Evolutionary conservation across 2,113 vertebrate species (phyloP).

Genomic region (Rhodinocichla rosea): DNA sequence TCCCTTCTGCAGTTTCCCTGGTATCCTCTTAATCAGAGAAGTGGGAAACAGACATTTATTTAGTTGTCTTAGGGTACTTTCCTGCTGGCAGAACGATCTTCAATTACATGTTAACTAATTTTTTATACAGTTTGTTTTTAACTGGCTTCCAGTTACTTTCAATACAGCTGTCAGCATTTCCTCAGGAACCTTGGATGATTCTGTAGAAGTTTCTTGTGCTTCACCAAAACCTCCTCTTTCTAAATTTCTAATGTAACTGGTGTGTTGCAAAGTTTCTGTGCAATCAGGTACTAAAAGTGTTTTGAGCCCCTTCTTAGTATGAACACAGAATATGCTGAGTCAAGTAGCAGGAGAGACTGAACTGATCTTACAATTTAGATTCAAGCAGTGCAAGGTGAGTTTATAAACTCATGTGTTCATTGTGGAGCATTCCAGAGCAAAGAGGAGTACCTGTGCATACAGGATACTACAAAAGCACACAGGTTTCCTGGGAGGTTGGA

Average conservation of each 20-base stretch:
- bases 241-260: not conserved
- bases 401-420: not conserved
- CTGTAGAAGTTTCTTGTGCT: not conserved
- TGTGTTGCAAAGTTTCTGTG: not conserved
- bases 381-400: not conserved
- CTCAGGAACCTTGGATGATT: not conserved
- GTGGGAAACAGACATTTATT: not conserved
- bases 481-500: not conserved
- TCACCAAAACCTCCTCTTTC: not conserved
- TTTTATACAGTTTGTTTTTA: not conserved
- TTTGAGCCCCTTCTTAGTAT: not conserved
- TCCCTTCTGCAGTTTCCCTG: not conserved
- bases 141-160: not conserved
- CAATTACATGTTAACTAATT: not conserved
- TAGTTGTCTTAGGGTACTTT: not conserved
- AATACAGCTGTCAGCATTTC: not conserved
- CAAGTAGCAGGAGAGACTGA: not conserved
- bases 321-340: not conserved
- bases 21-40: not conserved
- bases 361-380: not conserved
- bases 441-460: not conserved
- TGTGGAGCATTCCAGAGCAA: not conserved
- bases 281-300: not conserved
- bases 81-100: not conserved
- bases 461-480: not conserved